These are phyloP conservation scores for Radopholus similis DNA, from an alignment of 1,140 invertebrate species.

Conservation along the genomic window DNA sequence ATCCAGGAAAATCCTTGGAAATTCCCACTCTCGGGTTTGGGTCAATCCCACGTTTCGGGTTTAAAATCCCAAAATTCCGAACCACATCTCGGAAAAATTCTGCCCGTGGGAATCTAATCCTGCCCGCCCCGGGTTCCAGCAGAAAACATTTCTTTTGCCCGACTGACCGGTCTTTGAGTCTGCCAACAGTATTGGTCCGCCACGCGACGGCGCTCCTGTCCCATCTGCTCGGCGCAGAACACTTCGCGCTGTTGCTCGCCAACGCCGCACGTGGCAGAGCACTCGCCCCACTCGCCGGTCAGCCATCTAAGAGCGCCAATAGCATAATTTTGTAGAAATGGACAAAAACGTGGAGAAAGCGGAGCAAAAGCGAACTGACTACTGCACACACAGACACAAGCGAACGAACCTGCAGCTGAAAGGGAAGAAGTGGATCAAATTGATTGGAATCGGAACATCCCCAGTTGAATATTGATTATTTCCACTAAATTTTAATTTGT, in stretches of 20 bases:
- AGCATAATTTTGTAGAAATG: not conserved
- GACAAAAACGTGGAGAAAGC: not conserved
- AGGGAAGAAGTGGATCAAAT: not conserved
- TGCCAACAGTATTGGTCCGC: slow-evolving; percentile 41
- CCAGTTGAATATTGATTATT: no score
- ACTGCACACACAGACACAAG: not conserved
- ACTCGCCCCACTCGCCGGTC: slow-evolving; percentile 74
- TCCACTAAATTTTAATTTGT: not conserved
- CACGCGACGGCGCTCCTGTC: slow-evolving; percentile 13
- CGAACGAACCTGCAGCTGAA: not conserved
- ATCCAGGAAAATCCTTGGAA: no score
- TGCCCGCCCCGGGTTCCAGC: no score
- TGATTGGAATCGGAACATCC: not conserved
- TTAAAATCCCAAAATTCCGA: not conserved
- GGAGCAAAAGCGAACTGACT: not conserved
- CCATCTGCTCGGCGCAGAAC: slow-evolving; percentile 41
- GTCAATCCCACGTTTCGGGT: not conserved
- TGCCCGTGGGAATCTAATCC: no score
- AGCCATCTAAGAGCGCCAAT: slow-evolving; percentile 65
- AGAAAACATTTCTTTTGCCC: not conserved
- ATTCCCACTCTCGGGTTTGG: not conserved
- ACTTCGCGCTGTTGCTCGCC: slow-evolving; percentile 67
- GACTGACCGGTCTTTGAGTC: slow-evolving; percentile 25
- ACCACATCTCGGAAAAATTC: not conserved
- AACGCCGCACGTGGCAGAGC: slow-evolving; percentile 73